Evolutionary conservation across 2,797 vertebrate species (phyloP), one percentile per base, ranked within the genome.

Genomic region (Neosalanx taihuensis): DNA sequence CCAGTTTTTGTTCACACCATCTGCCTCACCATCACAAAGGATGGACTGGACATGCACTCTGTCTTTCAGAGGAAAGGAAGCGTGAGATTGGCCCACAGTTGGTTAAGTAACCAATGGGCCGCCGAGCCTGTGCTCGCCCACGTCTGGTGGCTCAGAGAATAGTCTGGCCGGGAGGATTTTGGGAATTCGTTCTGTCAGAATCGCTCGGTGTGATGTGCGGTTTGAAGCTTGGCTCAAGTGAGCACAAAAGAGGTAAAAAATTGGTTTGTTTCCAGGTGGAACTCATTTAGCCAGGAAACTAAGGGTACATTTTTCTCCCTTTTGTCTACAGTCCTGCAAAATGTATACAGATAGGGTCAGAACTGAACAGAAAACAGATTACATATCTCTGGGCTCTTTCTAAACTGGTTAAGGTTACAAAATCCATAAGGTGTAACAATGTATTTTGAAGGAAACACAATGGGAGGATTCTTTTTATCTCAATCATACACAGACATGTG

Each of bases 51-150:
- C 66, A 33, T 29, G 18, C 76, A 53, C 59, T 37, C 62, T 31
- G 65, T 73, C 62, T 56, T 9, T 70, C 33, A 53, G 26, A 61
- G 68, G 0, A 69, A 30, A 67, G 70, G 70, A 68, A 72, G 70
- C 64, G 63, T 33, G 58, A 79, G 78, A 82, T 81, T 81, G 75
- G 71, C 75, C 78, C 46, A 67, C 67, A 78, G 76, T 61, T 78
- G 72, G 78, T 88, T 85, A 83, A 75, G 77, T 65, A 80, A 73
- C 71, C 81, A 83, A 65, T 86, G 84, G 79, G 49, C 86, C 81
- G 69, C 79, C 75, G 82, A 73, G 77, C 71, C 29, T 69, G 57
- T 64, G 83, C 70, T 61, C 66, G 67, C 67, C 82, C 72, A 68
- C 64, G 15, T 57, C 65, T 56, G 29, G 31, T 58, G 71, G 37